Conservation (phyloP, 2,113 vertebrate species). For the Puffinus mauretanicus region DNA sequence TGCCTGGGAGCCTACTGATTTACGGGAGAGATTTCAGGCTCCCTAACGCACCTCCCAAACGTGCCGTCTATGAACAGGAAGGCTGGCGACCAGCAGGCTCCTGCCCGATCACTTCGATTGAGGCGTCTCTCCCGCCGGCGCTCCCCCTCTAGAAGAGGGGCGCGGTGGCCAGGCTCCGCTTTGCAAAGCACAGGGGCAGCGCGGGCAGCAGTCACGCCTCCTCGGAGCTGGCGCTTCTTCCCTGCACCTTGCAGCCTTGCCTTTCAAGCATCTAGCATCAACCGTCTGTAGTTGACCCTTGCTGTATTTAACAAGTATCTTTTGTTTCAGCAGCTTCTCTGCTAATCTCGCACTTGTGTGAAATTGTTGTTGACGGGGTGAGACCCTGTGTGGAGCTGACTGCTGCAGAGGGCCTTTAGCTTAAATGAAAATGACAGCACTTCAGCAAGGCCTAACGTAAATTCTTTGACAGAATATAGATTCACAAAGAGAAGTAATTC, state of each 20-base stretch:
- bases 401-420: slow-evolving; percentile 18
- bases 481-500: slow-evolving; percentile 59
- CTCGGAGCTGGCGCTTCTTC: not conserved
- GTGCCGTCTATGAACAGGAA: not conserved
- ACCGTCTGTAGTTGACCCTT: slow-evolving; percentile 37
- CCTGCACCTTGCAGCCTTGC: not conserved
- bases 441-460: slow-evolving; percentile 35
- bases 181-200: not conserved
- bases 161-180: fast-evolving
- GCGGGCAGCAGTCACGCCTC: not conserved
- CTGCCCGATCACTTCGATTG: not conserved
- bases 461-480: slow-evolving; percentile 57
- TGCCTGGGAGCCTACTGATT: not conserved
- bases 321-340: slow-evolving; percentile 49
- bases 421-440: slow-evolving; percentile 56
- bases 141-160: not conserved
- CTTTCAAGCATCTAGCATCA: slow-evolving; percentile 15
- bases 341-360: not conserved
- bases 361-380: slow-evolving; percentile 28
- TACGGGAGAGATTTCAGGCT: not conserved
- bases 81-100: not conserved
- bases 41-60: not conserved
- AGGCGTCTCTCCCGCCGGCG: fast-evolving
- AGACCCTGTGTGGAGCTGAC: slow-evolving; percentile 27
- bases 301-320: slow-evolving; percentile 44